Conservation (phyloP, 2,113 vertebrate species). For the Salvator merianae region DNA sequence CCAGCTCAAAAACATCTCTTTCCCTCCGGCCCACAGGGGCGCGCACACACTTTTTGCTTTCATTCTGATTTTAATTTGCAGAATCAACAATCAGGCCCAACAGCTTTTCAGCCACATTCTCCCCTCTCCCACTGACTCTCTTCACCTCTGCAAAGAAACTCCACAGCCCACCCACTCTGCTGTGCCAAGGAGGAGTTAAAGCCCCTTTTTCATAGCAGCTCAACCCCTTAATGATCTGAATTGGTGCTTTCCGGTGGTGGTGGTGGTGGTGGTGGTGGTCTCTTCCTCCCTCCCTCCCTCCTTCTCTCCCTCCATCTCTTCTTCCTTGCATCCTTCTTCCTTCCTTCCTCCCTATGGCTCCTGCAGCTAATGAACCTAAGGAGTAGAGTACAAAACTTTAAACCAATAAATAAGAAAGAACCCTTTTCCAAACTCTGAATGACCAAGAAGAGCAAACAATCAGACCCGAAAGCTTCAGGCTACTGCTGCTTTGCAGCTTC, state of each 20-base stretch:
- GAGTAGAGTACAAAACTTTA: too few species aligned
- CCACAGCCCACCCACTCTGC: conserved; percentile 40
- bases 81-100: conserved; percentile 23
- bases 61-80: background rate
- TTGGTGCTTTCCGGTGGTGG: conserved; percentile 29
- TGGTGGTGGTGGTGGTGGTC: background rate
- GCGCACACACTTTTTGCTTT: background rate
- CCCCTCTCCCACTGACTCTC: background rate
- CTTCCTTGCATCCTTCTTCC: too few species aligned
- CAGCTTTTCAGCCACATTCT: conserved; percentile 12
- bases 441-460: too few species aligned
- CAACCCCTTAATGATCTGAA: conserved; percentile 35
- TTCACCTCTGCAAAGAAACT: background rate
- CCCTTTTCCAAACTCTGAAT: too few species aligned
- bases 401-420: too few species aligned
- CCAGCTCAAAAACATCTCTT: conserved; percentile 47
- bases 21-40: background rate
- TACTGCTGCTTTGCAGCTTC: too few species aligned
- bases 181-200: background rate
- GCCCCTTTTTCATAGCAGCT: background rate
- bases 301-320: background rate
- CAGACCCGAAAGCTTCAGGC: too few species aligned
- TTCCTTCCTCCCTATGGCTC: too few species aligned
- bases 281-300: background rate
- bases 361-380: too few species aligned